These are phyloP conservation scores for Oophaga pumilio DNA, from an alignment of 2,113 vertebrate species.

Conservation along the genomic window DNA sequence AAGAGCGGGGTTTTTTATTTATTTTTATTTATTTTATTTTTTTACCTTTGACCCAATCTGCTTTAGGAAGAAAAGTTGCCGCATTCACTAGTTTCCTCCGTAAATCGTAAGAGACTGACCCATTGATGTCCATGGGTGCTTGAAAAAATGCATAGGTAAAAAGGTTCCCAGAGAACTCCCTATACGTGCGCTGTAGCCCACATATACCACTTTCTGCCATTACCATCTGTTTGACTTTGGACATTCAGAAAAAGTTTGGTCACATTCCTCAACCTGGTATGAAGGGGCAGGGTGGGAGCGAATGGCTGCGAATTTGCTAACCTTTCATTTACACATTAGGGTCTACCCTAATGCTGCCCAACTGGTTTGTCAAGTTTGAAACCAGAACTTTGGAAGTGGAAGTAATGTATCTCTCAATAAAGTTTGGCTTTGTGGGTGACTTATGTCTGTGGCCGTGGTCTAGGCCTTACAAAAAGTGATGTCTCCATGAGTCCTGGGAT, in stretches of 20 bases:
- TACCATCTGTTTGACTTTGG: no score
- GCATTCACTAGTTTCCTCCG: no score
- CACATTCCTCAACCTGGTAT: not conserved
- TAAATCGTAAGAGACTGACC: no score
- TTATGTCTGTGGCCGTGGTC: not conserved
- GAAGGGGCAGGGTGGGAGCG: not conserved
- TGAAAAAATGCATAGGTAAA: no score
- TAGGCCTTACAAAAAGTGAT: not conserved
- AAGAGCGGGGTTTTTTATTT: no score
- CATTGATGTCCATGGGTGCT: no score
- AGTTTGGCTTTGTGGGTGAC: not conserved
- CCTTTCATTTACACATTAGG: not conserved
- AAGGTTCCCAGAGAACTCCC: no score
- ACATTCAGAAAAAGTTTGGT: not conserved
- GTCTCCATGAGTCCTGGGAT: slow-evolving; percentile 10
- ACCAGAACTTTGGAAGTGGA: not conserved
- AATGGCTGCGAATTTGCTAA: not conserved
- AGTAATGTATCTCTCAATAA: not conserved
- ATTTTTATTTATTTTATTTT: no score
- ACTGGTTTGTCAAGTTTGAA: slow-evolving; percentile 3
- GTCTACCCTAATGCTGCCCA: not conserved
- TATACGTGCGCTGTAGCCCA: no score
- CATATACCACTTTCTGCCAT: no score
- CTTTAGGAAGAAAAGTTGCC: no score
- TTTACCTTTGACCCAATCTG: no score